These are phyloP conservation scores for Montifringilla adamsi DNA, from an alignment of 2,113 vertebrate species.

Conservation along the genomic window DNA sequence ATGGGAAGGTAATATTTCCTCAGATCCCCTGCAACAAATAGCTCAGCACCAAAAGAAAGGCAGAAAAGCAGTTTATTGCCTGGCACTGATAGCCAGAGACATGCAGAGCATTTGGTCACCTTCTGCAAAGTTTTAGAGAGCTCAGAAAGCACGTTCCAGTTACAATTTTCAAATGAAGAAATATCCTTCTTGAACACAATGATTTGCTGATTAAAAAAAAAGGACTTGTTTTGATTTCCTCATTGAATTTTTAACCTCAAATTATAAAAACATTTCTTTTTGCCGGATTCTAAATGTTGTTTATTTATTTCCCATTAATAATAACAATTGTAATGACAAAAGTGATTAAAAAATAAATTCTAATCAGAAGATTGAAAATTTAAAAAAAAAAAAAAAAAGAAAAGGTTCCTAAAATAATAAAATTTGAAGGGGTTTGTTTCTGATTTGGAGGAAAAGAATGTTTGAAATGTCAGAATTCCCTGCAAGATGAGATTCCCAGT, in stretches of 20 bases:
- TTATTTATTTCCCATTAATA: neutral
- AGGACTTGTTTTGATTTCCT: neutral
- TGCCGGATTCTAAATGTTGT: neutral
- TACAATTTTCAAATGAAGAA: neutral
- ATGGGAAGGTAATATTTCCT: neutral
- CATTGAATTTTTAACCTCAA: neutral
- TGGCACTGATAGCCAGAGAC: neutral
- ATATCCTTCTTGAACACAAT: neutral
- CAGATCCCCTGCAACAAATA: neutral
- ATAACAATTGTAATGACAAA: neutral
- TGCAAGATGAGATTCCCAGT: neutral
- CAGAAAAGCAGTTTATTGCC: neutral
- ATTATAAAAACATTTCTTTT: neutral
- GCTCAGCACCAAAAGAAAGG: neutral
- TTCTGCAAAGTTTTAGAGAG: neutral
- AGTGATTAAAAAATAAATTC: neutral
- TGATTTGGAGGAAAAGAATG: neutral
- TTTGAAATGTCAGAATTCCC: neutral
- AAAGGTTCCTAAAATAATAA: neutral
- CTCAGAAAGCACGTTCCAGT: neutral
- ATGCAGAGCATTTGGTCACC: neutral
- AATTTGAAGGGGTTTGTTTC: neutral
- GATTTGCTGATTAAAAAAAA: neutral
- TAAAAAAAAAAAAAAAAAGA: neutral
- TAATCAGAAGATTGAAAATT: neutral